A percentile compares a stretch with the other conserved stretches of the same genome.
Conservation (phyloP, 2,888 invertebrate genomes). For the Stictocephala bisonia region DNA sequence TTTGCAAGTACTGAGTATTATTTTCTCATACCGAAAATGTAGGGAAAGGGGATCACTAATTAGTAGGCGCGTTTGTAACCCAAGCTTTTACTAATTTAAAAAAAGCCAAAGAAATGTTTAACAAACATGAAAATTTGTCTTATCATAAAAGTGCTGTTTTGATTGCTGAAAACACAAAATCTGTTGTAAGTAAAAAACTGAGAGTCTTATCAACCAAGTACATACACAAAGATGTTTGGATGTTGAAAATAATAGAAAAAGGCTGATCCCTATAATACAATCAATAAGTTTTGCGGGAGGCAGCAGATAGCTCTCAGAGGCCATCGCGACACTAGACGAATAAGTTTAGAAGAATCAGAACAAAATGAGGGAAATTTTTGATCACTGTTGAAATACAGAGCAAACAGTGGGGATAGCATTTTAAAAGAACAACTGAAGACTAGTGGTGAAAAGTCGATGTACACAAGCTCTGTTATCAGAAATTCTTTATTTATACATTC, state of each 20-base stretch:
- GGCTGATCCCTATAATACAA: slow-evolving; percentile 6
- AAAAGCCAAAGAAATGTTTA: not conserved
- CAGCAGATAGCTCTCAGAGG: slow-evolving; percentile 58
- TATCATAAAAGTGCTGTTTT: not conserved
- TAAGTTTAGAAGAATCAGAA: slow-evolving; percentile 13
- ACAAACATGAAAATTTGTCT: not conserved
- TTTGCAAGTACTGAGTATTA: not conserved
- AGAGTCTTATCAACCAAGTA: not conserved
- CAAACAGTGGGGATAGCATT: slow-evolving; percentile 52
- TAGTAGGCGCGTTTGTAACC: not conserved
- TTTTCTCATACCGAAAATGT: not conserved
- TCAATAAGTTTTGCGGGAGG: slow-evolving; percentile 52
- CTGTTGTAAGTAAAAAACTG: not conserved
- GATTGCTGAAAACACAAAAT: not conserved
- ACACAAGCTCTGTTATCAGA: slow-evolving; percentile 54
- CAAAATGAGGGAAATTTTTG: slow-evolving; percentile 56
- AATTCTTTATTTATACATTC: too few relatives aligned
- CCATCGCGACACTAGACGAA: slow-evolving; percentile 55
- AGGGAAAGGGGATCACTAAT: not conserved
- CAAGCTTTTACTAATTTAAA: not conserved
- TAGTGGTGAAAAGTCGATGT: slow-evolving; percentile 29
- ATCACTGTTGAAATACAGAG: slow-evolving; percentile 52
- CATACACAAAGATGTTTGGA: not conserved
- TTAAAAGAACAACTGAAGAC: slow-evolving; percentile 52
- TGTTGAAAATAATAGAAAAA: slow-evolving; percentile 7